phyloP scores from a whole-genome alignment of 2,888 invertebrate species.

The Eustalomyia histrio region DNA sequence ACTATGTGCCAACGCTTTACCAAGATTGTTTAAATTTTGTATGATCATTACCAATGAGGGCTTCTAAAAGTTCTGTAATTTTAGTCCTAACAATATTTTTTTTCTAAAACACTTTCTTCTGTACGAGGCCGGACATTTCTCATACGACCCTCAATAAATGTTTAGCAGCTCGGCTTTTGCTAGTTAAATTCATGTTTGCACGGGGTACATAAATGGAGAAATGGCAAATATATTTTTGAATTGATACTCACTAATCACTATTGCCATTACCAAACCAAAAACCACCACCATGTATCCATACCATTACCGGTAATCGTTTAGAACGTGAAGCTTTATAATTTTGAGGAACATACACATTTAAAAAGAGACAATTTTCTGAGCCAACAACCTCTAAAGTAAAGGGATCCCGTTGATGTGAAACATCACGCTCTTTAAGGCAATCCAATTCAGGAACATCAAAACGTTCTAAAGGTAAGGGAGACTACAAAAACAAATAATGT shows the following conservation, averaged over 20 bases:
- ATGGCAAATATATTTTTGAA: too few relatives aligned
- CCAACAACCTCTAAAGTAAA: slow-evolving; percentile 69
- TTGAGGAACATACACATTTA: slow-evolving; percentile 77
- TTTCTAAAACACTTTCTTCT: too few relatives aligned
- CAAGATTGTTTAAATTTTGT: too few relatives aligned
- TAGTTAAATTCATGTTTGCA: too few relatives aligned
- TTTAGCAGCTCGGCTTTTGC: too few relatives aligned
- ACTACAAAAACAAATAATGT: slow-evolving; percentile 65
- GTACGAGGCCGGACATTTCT: too few relatives aligned
- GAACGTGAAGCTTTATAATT: slow-evolving; percentile 60
- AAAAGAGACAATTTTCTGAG: slow-evolving; percentile 76
- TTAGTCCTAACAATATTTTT: too few relatives aligned
- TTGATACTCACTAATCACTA: slow-evolving; percentile 72
- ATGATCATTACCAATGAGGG: too few relatives aligned
- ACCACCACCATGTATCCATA: slow-evolving; percentile 78
- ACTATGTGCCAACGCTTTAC: too few relatives aligned
- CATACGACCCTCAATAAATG: too few relatives aligned
- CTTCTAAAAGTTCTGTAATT: too few relatives aligned
- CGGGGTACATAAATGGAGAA: too few relatives aligned
- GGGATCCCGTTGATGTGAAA: slow-evolving; percentile 74
- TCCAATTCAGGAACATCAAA: slow-evolving; percentile 73
- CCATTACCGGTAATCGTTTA: slow-evolving; percentile 75
- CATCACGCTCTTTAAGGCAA: slow-evolving; percentile 74
- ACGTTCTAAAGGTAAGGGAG: slow-evolving; percentile 74
- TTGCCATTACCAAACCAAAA: slow-evolving; percentile 75